Conservation (phyloP, 2,113 vertebrate species). For the Silurus asotus region DNA sequence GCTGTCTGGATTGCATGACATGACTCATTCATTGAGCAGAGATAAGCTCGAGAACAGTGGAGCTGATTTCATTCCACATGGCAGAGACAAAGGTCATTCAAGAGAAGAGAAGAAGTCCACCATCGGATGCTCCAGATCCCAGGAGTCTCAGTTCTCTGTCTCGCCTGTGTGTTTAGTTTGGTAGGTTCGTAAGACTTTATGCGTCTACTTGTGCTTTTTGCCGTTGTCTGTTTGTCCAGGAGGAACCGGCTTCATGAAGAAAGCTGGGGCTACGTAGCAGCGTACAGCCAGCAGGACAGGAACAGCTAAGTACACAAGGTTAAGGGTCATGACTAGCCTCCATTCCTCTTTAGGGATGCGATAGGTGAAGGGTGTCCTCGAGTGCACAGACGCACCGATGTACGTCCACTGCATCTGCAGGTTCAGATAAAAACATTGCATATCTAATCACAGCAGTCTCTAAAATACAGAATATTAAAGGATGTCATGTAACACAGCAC, state of each 20-base stretch:
- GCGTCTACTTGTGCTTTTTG: slow-evolving; percentile 79
- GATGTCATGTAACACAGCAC: not conserved
- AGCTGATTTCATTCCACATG: slow-evolving; percentile 65
- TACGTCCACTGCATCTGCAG: slow-evolving; percentile 88
- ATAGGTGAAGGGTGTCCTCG: slow-evolving; percentile 89
- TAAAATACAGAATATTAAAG: not conserved
- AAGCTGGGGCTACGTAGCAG: slow-evolving; percentile 74
- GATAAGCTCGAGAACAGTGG: slow-evolving; percentile 34
- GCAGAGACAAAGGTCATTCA: not conserved
- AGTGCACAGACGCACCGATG: slow-evolving; percentile 84
- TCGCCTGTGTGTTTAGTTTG: not conserved
- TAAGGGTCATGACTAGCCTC: slow-evolving; percentile 74
- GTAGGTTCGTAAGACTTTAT: not conserved
- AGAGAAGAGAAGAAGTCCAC: not conserved
- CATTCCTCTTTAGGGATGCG: slow-evolving; percentile 81
- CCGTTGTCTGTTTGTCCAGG: slow-evolving; percentile 42
- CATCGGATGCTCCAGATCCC: not conserved
- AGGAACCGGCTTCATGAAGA: slow-evolving; percentile 70
- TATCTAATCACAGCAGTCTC: not conserved
- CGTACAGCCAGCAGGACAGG: slow-evolving; percentile 80
- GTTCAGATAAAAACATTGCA: not conserved
- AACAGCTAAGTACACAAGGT: slow-evolving; percentile 70
- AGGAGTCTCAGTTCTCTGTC: not conserved
- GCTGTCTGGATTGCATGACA: slow-evolving; percentile 29
- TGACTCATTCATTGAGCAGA: slow-evolving; percentile 40